Conservation (phyloP, 2,888 invertebrate species). For the Sinelater perroti region DNA sequence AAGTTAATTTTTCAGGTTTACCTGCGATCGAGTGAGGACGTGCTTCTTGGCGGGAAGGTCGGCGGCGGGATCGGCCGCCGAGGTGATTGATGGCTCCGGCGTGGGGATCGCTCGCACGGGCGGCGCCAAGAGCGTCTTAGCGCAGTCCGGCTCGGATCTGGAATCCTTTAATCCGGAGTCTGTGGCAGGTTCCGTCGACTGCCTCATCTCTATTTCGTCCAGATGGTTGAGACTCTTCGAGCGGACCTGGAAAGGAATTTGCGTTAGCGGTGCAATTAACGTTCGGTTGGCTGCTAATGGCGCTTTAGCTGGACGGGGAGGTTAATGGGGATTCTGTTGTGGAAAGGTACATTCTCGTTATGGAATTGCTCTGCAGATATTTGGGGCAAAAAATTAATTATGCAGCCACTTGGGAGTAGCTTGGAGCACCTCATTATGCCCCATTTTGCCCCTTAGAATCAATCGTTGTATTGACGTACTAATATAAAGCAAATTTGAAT, state of each 20-base stretch:
- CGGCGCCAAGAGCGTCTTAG: constrained; percentile 52
- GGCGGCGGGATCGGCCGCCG: constrained; percentile 40
- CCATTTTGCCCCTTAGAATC: no score
- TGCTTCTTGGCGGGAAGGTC: constrained; percentile 59
- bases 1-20: constrained; percentile 44
- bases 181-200: constrained; percentile 50
- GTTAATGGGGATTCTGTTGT: no score
- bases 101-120: constrained; percentile 56
- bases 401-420: no score
- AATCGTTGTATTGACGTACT: no score
- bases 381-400: no score
- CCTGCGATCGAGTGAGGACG: constrained; percentile 69
- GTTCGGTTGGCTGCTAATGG: no score
- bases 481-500: no score
- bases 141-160: constrained; percentile 60
- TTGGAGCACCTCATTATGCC: no score
- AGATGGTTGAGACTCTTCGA: constrained; percentile 78
- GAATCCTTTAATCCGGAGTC: constrained; percentile 57
- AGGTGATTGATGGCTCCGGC: constrained; percentile 61
- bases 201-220: constrained; percentile 69
- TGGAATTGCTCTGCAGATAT: no score
- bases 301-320: no score
- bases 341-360: no score
- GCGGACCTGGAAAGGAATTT: constrained; percentile 68
- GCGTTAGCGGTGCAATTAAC: no score